Evolutionary conservation across 2,888 invertebrate species (phyloP), one percentile per base, ranked within the genome.

Genomic region (Aelia acuminata): DNA sequence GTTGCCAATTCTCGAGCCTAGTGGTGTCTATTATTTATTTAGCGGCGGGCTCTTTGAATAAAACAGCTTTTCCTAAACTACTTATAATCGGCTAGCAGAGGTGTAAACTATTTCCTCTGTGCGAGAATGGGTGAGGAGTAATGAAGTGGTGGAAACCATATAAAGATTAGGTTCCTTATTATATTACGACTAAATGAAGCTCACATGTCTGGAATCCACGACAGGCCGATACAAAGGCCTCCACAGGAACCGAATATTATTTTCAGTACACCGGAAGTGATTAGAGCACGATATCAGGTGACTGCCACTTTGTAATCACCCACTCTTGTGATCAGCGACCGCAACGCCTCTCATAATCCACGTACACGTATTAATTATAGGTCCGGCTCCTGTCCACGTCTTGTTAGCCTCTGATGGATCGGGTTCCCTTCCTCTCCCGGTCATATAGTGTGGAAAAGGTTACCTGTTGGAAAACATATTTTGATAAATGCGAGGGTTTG

Each of bases 291-390:
- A 47, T 80, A 80, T 80, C 80, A 43, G 80, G 11, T 80, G 13
- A 80, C 80, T 80, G 80, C 43, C 80, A 80, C 22, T 43, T 10
- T 80, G n/a, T 47, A 80, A 80, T 80, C 80, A 80, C 1, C 80
- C 11, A 39, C 43, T 80, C 43, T 70, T 80, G 80, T 35, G n/a
- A 80, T 43, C 80, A 80, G n/a, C 43, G 11, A 43, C n/a, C 43
- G 35, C n/a, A n/a, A n/a, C 13, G n/a, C n/a, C 80, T 80, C 80
- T 80, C 80, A 39, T 80, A 39, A 80, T 47, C 43, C 80, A 80
- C 11, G 80, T 80, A 80, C 80, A 80, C 11, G 80, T 80, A 80
- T 80, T 80, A 80, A 80, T 80, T 80, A 80, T 43, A 80, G 80
- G 80, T 43, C 80, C 39, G 80, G 63, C 63, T n/a, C 10, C 80